Percentiles rank a stretch among this genome's conserved stretches.
Conservation (phyloP, 2,113 vertebrate genomes). For the Oxyruncus cristatus region DNA sequence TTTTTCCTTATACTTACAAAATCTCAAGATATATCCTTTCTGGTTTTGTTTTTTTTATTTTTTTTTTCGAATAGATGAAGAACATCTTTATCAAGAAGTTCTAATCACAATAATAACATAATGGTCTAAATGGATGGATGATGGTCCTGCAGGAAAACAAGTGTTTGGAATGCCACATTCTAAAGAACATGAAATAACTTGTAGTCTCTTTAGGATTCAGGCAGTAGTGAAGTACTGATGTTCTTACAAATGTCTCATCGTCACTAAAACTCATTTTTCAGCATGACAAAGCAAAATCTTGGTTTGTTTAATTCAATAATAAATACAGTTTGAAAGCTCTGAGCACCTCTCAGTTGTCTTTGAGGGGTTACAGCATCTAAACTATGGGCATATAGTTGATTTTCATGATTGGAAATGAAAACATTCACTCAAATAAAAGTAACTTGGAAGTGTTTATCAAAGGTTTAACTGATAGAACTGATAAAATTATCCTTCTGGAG, state of each 20-base stretch:
- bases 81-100: background rate
- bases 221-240: fast-evolving
- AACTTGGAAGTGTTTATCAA: background rate
- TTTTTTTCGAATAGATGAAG: background rate
- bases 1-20: background rate
- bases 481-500: background rate
- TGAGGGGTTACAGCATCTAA: background rate
- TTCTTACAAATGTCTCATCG: background rate
- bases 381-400: background rate
- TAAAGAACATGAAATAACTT: background rate
- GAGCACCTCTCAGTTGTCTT: background rate
- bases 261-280: background rate
- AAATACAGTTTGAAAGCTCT: background rate
- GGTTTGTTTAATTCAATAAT: background rate
- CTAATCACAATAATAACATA: background rate
- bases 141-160: background rate
- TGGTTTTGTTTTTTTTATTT: background rate
- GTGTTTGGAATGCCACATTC: background rate
- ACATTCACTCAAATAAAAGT: background rate
- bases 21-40: background rate
- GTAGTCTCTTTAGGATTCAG: background rate
- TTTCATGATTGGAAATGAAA: background rate
- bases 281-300: background rate
- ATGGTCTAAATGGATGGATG: background rate
- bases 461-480: background rate